Base-by-base conservation (phyloP, 2,797 vertebrate genomes). In the Gadopsis marmoratus region DNA sequence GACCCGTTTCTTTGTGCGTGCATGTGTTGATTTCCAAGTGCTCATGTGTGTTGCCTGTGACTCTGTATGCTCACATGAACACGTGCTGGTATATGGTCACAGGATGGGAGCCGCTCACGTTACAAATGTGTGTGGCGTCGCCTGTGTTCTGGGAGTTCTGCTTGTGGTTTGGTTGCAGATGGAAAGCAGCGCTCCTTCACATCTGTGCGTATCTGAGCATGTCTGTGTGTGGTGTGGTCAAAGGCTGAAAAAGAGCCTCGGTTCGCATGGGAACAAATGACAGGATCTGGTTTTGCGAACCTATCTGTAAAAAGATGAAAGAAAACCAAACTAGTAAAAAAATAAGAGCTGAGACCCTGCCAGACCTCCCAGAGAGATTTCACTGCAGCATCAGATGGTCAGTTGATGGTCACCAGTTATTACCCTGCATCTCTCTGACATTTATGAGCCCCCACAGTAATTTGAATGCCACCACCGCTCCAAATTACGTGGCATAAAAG, bases 201-300 rank as follows among this genome's bases (percentile, higher is more conserved):
- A 1, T 68, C 62, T 61, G 76, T 63, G 69, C 84, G 74, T 35
- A 72, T 71, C 19, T 86, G 70, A 39, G 23, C 17, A 53, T 60
- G 87, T 76, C 68, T 91, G 88, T 86, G 86, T 91, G 88, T 92
- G 87, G 88, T 88, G 86, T 85, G 88, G 84, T 86, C 71, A 35
- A 54, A 74, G 67, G 62, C 90, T 88, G 78, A 74, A 85, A 39
- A 85, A 74, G 72, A 78, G 80, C 77, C 50, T 55, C 8, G 37
- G 86, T 88, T 92, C 86, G 87, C 85, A 86, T 87, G 86, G 86
- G 78, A 88, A 90, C 86, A 90, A 92, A 91, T 90, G 84, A 92
- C 89, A 90, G 91, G 89, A 90, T 91, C 79, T 90, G 85, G 85
- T 89, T 90, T 76, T 71, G 77, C 58, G 78, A 66, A 82, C 70